Evolutionary conservation across 2,888 invertebrate genomes (phyloP), one percentile per base, ranked within the genome.

Genomic region (Choristoneura rosaceana): DNA sequence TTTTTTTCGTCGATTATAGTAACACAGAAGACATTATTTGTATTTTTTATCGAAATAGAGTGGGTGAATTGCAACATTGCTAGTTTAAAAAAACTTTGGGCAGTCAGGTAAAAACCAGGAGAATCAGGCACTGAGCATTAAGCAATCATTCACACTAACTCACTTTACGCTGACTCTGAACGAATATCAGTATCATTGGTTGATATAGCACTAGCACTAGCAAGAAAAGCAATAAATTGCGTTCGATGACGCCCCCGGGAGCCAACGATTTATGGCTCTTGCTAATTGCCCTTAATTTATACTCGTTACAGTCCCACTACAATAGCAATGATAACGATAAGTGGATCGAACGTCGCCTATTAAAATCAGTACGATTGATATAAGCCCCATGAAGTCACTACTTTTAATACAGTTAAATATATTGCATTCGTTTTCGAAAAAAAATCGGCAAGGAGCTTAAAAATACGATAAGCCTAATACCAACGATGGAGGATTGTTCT

Each of bases 201-300:
- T 50, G 38, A 58, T 34, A 69, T 63, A 45, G 60, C 68, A 59
- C 59, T 63, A 38, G 76, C 76, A 52, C 17, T 17, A 52, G 78
- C 82, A 87, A 89, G 90, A 87, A 89, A 85, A 84, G 84, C 84
- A 76, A 89, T 91, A 90, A 90, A 92, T 91, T 88, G 71, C 74
- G 75, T 82, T 84, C 81, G 87, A 91, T 87, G 90, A 89, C 88
- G 80, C 91, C 90, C 90, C 81, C 75, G 88, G 89, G 91, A 87
- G 87, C 74, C 76, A 81, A 81, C 87, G 84, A 90, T 92, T 91
- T 91, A 90, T 87, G 81, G 84, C 81, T 80, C 74, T 67, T 69
- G 76, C 86, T 91, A 92, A 91, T 92, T 91, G 90, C 84, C 85
- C 81, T 82, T 87, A 90, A 90, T 90, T 89, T 85, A 84, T 85